phyloP scores from a whole-genome alignment of 2,113 vertebrate genomes.

The Notiomystis cincta region DNA sequence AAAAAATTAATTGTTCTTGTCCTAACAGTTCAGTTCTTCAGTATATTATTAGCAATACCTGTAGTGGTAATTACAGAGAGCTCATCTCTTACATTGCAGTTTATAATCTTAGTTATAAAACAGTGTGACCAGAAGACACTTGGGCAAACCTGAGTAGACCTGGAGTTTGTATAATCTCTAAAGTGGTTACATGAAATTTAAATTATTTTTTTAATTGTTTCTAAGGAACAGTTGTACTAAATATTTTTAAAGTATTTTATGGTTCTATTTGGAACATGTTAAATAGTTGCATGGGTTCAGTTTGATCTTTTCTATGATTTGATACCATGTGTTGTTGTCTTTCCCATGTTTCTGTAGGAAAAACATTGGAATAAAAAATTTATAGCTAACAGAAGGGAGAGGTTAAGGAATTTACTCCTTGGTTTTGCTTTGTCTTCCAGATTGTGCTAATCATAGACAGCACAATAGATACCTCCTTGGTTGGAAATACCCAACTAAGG shows the following conservation, averaged over 20 bases:
- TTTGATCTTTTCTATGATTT: neutral
- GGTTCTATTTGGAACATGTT: neutral
- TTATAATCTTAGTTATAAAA: neutral
- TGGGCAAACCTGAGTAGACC: neutral
- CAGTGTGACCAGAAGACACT: neutral
- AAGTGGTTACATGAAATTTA: neutral
- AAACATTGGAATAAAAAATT: neutral
- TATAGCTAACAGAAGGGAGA: neutral
- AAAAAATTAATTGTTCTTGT: neutral
- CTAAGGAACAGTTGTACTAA: neutral
- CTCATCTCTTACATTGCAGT: neutral
- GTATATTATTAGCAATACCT: neutral
- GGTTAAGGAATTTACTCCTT: neutral
- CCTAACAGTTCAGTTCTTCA: neutral
- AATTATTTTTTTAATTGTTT: neutral
- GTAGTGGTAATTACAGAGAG: neutral
- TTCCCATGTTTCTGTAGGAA: neutral
- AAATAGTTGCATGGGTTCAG: neutral
- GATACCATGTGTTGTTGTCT: neutral
- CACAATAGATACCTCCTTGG: neutral
- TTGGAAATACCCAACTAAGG: neutral
- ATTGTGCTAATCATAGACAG: neutral
- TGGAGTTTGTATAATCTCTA: neutral
- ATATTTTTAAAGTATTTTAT: neutral
- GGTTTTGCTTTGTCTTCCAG: neutral